Evolutionary conservation across 2,797 vertebrate species (phyloP), one percentile per base, ranked within the genome.

Genomic region (Neosalanx taihuensis): DNA sequence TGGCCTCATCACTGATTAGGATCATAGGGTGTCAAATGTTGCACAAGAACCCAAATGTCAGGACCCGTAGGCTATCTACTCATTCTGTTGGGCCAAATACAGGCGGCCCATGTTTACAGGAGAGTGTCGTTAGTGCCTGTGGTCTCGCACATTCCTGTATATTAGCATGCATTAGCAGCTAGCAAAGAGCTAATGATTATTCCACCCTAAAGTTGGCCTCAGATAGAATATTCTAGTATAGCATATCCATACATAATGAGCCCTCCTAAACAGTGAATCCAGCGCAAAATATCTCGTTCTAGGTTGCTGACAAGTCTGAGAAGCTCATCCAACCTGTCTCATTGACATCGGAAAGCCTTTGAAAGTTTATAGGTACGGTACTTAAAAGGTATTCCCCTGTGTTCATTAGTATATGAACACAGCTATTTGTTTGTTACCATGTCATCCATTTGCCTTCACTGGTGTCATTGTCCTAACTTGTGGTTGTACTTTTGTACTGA

Each of bases 1-100:
- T 4, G 12, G 71, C 67, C 74, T 84, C 69, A 37, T 84, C 76
- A 78, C 81, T 86, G 80, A 87, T 87, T 85, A 83, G 73, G 79
- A 82, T 84, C 79, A 69, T 72, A 57, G 69, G 62, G 74, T 69
- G 51, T 75, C 26, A 71, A 60, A 73, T 70, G 46, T 75, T 33
- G 73, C 75, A 63, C 5, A 46, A 76, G 57, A 49, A 64, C 76
- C 56, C 53, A 51, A 80, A 80, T 26, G 0, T 67, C 30, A 29
- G 76, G 69, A 76, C 59, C 77, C 61, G 17, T 57, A 41, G 75
- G 68, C 79, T 57, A 33, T 13, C 58, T 72, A 5, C 51, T 17
- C 51, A 56, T 71, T 65, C 64, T 31, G 0, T 23, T 6, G 63
- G 53, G 84, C 79, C 81, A 76, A 75, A 79, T 79, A 72, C 70